A percentile compares a stretch with the other conserved stretches of the same genome.
phyloP scores from a whole-genome alignment of 2,888 invertebrate species.

The Neoscelio sp. region DNA sequence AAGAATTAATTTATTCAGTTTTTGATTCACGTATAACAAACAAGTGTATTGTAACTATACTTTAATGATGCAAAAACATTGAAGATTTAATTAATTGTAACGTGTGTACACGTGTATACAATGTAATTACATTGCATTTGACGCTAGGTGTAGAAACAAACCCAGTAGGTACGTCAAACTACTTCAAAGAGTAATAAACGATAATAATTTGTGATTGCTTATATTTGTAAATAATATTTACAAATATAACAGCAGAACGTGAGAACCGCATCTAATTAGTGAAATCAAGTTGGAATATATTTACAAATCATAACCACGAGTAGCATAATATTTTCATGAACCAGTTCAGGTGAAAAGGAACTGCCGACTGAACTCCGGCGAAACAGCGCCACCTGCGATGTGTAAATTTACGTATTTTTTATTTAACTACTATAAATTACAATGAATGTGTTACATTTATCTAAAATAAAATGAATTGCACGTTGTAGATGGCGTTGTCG shows the following conservation, averaged over 20 bases:
- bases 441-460: too few relatives aligned
- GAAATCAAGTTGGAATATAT: slow-evolving; percentile 13
- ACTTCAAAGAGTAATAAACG: too few relatives aligned
- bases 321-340: slow-evolving; percentile 45
- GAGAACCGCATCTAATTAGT: not conserved
- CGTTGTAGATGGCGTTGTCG: too few relatives aligned
- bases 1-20: not conserved
- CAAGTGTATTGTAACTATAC: slow-evolving; percentile 1
- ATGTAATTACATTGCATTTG: slow-evolving; percentile 21
- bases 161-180: not conserved
- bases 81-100: slow-evolving; percentile 16
- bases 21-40: too few relatives aligned
- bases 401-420: too few relatives aligned
- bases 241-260: slow-evolving; percentile 7
- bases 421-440: too few relatives aligned
- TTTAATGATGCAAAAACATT: slow-evolving; percentile 18
- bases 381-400: slow-evolving; percentile 41
- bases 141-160: slow-evolving; percentile 19
- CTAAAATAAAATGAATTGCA: too few relatives aligned
- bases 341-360: slow-evolving; percentile 34
- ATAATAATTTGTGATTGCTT: slow-evolving; percentile 10
- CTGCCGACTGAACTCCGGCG: too few relatives aligned
- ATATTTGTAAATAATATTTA: slow-evolving; percentile 19
- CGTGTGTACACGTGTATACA: slow-evolving; percentile 9
- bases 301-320: not conserved